phyloP scores from a whole-genome alignment of 2,797 vertebrate species.

The Notoglanidium macrostoma region DNA sequence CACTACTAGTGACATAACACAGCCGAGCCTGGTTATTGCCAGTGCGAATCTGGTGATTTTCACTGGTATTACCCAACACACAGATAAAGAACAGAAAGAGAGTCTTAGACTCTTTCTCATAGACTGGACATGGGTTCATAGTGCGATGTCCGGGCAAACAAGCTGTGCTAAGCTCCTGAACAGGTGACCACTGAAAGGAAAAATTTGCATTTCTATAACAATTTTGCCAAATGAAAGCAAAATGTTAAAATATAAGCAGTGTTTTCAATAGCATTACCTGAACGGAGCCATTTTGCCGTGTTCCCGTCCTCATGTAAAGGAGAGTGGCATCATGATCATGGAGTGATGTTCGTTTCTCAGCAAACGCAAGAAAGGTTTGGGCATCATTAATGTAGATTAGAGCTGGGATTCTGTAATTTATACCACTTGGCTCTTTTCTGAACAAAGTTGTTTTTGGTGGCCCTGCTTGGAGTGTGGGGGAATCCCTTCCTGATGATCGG shows the following conservation, averaged over 20 bases:
- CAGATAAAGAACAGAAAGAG: conserved; percentile 91
- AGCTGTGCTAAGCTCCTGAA: conserved; percentile 68
- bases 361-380: conserved; percentile 85
- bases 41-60: conserved; percentile 74
- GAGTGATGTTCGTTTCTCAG: conserved; percentile 81
- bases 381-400: conserved; percentile 78
- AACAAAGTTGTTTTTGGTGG: conserved; percentile 78
- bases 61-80: conserved; percentile 69
- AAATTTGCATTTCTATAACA: neutral
- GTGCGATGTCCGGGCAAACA: conserved; percentile 78
- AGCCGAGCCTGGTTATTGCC: conserved; percentile 81
- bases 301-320: conserved; percentile 85
- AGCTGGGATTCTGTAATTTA: conserved; percentile 88
- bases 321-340: conserved; percentile 79
- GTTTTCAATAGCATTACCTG: conserved; percentile 69
- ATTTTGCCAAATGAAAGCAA: neutral
- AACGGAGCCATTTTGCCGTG: conserved; percentile 65
- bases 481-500: neutral
- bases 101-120: conserved; percentile 72
- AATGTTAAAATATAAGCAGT: neutral
- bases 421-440: conserved; percentile 68
- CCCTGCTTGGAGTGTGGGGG: conserved; percentile 34
- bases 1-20: conserved; percentile 79
- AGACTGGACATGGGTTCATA: conserved; percentile 93
- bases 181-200: conserved; percentile 73